Evolutionary conservation across 2,797 vertebrate species (phyloP).

Genomic region (Neosilurus hyrtlii): DNA sequence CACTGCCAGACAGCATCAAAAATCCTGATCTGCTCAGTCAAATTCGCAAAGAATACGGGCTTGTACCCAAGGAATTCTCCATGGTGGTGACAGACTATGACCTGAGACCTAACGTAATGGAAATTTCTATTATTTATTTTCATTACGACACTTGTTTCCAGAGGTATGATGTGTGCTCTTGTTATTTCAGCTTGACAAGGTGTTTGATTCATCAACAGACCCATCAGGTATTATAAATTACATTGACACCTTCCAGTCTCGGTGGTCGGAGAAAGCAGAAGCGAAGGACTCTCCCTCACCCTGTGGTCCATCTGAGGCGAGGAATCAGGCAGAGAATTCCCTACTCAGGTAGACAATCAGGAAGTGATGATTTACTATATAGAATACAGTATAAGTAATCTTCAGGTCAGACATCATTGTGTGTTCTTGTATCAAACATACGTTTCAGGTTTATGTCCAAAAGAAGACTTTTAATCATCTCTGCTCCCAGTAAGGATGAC

Average conservation of each 20-base stretch:
- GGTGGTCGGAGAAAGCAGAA: conserved; percentile 66
- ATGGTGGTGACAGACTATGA: conserved; percentile 78
- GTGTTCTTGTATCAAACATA: background rate
- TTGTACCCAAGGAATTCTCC: conserved; percentile 71
- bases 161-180: background rate
- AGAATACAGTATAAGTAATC: background rate
- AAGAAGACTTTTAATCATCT: conserved; percentile 75
- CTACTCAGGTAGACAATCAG: conserved; percentile 68
- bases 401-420: background rate
- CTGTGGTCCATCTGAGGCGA: conserved; percentile 59
- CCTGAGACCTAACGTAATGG: conserved; percentile 67
- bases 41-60: conserved; percentile 68
- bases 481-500: conserved; percentile 73
- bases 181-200: conserved; percentile 59
- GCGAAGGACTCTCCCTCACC: conserved; percentile 59
- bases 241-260: conserved; percentile 75
- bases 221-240: conserved; percentile 64
- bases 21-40: conserved; percentile 65
- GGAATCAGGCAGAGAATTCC: conserved; percentile 60
- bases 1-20: conserved; percentile 52
- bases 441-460: conserved; percentile 74
- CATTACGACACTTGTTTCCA: background rate
- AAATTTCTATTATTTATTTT: background rate
- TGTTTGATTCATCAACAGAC: conserved; percentile 71
- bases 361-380: background rate